phyloP scores from a whole-genome alignment of 2,797 vertebrate genomes.

The Enteromius thamalakanensis region DNA sequence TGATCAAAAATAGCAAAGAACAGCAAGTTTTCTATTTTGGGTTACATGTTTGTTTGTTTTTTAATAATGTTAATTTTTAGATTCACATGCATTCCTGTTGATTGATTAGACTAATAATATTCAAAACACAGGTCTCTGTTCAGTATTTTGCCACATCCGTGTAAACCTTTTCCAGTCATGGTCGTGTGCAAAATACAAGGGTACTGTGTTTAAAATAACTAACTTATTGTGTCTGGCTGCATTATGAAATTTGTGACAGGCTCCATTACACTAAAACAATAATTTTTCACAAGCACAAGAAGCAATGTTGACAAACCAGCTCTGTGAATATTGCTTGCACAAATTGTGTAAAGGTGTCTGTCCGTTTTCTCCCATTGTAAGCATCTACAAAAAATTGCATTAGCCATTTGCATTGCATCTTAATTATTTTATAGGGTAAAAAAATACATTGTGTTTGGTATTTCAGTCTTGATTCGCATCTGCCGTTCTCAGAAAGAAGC shows the following conservation, averaged over 20 bases:
- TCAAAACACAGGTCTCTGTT: not conserved
- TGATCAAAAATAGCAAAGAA: not conserved
- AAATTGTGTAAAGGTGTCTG: not conserved
- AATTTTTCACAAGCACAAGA: slow-evolving; percentile 19
- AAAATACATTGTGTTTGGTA: not conserved
- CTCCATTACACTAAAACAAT: slow-evolving; percentile 24
- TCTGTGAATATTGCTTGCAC: slow-evolving; percentile 12
- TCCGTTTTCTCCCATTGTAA: not conserved
- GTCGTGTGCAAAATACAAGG: not conserved
- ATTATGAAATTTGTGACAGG: slow-evolving; percentile 30
- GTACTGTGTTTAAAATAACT: slow-evolving; percentile 31
- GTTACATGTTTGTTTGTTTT: too few relatives aligned
- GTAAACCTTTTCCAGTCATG: slow-evolving; percentile 41
- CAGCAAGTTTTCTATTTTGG: not conserved
- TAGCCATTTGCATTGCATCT: not conserved
- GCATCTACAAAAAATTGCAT: not conserved
- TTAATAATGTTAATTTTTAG: too few relatives aligned
- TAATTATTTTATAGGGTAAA: not conserved
- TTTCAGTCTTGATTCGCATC: not conserved
- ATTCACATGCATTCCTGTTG: not conserved
- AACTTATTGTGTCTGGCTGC: not conserved
- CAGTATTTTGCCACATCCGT: not conserved
- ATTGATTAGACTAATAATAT: too few relatives aligned
- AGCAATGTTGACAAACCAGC: slow-evolving; percentile 48
- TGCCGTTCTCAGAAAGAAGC: not conserved